Evolutionary conservation across 1,140 invertebrate species (phyloP).

Genomic region (Ceratosolen fusciceps): DNA sequence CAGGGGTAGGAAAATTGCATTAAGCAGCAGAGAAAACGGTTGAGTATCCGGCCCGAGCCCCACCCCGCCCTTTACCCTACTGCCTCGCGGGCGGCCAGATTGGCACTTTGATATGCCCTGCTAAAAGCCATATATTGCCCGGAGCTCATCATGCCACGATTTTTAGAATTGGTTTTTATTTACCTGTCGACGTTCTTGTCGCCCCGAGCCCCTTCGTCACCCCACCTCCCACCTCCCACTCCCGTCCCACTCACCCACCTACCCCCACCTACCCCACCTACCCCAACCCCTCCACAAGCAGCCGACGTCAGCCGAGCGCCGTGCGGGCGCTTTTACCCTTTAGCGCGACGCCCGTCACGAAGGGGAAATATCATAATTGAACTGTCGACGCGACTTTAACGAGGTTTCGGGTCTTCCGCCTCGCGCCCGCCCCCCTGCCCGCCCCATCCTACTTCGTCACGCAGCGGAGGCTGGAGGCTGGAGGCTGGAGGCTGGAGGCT

Average conservation of each 20-base stretch:
- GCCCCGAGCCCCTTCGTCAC: too few relatives aligned
- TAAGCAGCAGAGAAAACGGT: constrained; percentile 35
- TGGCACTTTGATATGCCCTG: constrained; percentile 12
- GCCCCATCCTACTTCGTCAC: not conserved
- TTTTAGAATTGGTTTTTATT: constrained; percentile 32
- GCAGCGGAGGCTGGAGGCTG: not conserved
- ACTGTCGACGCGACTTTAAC: not conserved
- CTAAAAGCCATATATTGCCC: constrained; percentile 20
- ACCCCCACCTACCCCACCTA: too few relatives aligned
- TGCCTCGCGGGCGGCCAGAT: not conserved
- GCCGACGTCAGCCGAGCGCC: too few relatives aligned
- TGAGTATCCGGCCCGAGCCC: not conserved
- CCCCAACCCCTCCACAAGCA: too few relatives aligned
- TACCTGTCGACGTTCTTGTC: not conserved
- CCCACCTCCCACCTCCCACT: too few relatives aligned
- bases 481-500: too few relatives aligned
- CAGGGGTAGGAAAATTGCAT: constrained; percentile 44
- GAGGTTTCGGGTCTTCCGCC: not conserved
- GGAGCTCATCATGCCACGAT: constrained; percentile 10
- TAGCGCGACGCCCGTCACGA: not conserved
- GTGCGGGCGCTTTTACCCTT: not conserved
- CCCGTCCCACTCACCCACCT: too few relatives aligned
- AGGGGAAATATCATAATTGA: not conserved
- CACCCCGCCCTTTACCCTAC: too few relatives aligned
- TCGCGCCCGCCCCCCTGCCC: not conserved